Conservation (phyloP, 2,113 vertebrate genomes). For the Paracyprichromis sp. region DNA sequence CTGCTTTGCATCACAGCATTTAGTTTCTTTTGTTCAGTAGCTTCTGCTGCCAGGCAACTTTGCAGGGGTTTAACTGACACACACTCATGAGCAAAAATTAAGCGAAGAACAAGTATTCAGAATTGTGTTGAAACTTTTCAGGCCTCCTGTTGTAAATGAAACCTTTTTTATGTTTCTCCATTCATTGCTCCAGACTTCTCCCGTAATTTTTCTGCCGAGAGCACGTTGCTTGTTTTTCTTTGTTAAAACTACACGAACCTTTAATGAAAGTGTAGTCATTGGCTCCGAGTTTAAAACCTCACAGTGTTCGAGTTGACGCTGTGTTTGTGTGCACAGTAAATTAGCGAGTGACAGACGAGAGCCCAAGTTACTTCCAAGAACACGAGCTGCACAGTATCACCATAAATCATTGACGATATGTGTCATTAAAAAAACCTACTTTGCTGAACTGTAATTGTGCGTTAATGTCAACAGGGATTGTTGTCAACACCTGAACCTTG, state of each 20-base stretch:
- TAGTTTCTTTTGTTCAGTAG: neutral
- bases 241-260: neutral
- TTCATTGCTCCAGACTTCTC: neutral
- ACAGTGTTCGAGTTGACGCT: neutral
- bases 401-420: neutral
- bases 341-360: neutral
- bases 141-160: neutral
- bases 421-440: neutral
- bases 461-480: neutral
- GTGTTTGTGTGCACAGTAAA: neutral
- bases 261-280: neutral
- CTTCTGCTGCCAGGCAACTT: neutral
- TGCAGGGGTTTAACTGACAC: neutral
- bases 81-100: neutral
- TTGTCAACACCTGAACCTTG: conserved; percentile 17
- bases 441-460: neutral
- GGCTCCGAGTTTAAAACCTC: neutral
- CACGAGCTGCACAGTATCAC: neutral
- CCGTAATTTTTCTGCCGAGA: neutral
- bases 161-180: neutral
- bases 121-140: neutral
- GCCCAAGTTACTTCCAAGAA: neutral
- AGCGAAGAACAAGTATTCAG: neutral
- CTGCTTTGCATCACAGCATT: neutral
- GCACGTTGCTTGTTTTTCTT: neutral